Evolutionary conservation across 1,140 invertebrate genomes (phyloP), one percentile per base, ranked within the genome.

Genomic region (Daktulosphaira vitifoliae): DNA sequence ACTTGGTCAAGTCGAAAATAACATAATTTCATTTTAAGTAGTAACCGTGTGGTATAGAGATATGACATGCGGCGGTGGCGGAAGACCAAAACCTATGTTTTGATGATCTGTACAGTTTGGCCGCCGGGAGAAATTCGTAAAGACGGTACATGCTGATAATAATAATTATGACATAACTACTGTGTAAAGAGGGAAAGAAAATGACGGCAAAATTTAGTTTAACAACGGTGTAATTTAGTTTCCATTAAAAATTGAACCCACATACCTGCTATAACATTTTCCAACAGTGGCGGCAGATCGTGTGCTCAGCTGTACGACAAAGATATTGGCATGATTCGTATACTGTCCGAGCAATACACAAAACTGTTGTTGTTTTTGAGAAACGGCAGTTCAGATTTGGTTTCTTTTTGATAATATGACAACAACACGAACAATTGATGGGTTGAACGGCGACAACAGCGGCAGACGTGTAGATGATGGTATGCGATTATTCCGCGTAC

Each of bases 211-310:
- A 33, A n/a, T n/a, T n/a, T n/a, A n/a, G n/a, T n/a, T n/a, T n/a
- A n/a, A n/a, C n/a, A n/a, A n/a, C n/a, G n/a, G n/a, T n/a, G n/a
- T n/a, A n/a, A n/a, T n/a, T n/a, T n/a, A n/a, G n/a, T n/a, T n/a
- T n/a, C n/a, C n/a, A n/a, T n/a, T n/a, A n/a, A n/a, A n/a, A n/a
- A n/a, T n/a, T 11, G 6, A 1, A 16, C 6, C n/a, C n/a, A 62
- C 56, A 5, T 62, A 62, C 56, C 56, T 62, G 56, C 56, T 62
- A 62, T 48, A 62, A 62, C 56, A 62, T 62, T 48, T 48, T 62
- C 18, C 42, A 9, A 33, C 29, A 11, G 42, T n/a, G 54, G 26
- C 26, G 39, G 42, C 23, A n/a, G 25, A n/a, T 26, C 13, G 49
- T 16, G 38, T 26, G 42, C 42, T 62, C 42, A 26, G 42, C 56